Base-by-base conservation (phyloP, 2,797 vertebrate genomes). In the Bradypodion pumilum region DNA sequence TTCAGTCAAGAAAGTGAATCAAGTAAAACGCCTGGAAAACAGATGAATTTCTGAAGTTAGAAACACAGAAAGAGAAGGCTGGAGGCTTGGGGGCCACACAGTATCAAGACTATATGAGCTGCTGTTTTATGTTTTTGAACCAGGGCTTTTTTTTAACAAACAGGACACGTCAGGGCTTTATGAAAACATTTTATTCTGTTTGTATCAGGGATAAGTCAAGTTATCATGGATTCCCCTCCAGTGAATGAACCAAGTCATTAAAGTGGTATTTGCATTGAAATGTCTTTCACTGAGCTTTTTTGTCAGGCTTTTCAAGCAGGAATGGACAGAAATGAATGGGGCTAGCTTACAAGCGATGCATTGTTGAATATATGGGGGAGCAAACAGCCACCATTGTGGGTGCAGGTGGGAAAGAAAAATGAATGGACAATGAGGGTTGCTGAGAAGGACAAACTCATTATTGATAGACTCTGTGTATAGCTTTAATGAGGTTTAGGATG, bases 221-320 rank as follows among this genome's bases (percentile, higher is more conserved):
- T 87, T 89, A 90, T 89, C 90, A 77, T 81, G 82, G 80, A 94
- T 91, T 93, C 89, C 89, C 90, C 90, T 79, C 85, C 62, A 84
- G 84, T 96, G 94, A 96, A 97, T 95, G 95, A 87, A 93, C 76
- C 86, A 91, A 96, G 95, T 97, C 95, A 95, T 96, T 95, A 95
- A 94, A 95, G 63, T 89, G 87, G 92, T 90, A 95, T 95, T 95
- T 94, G 93, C 96, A 96, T 95, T 86, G 92, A 93, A 93, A 94
- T 93, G 91, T 92, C 94, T 94, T 95, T 93, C 94, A 95, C 74
- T 94, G 88, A 88, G 90, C 88, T 94, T 95, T 94, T 95, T 94
- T 95, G 92, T 96, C 94, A 95, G 89, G 88, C 86, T 87, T 95
- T 94, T 94, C 92, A 95, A 94, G 92, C 80, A 87, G 92, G 85